Evolutionary conservation across 2,113 vertebrate species (phyloP).

Genomic region (Condylura cristata): DNA sequence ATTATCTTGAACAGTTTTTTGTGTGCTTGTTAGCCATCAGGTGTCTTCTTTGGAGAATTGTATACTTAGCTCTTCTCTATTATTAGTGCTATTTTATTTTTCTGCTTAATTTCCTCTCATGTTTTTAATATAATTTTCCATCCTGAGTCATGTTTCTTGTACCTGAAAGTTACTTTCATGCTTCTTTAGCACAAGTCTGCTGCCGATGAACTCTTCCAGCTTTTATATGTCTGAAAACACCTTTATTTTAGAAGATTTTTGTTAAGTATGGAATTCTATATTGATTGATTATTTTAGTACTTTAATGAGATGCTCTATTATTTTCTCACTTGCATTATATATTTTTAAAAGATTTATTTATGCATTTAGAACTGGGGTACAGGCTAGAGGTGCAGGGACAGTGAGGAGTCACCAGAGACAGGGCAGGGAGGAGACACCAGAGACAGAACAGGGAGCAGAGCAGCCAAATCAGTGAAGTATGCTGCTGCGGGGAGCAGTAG

Average conservation of each 20-base stretch:
- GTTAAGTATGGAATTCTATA: constrained; percentile 33
- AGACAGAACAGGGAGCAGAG: too few species aligned
- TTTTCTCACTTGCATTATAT: background rate
- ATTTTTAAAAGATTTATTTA: too few species aligned
- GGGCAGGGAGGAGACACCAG: too few species aligned
- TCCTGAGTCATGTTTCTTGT: background rate
- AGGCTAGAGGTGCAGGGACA: too few species aligned
- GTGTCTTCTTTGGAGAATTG: too few species aligned
- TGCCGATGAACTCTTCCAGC: background rate
- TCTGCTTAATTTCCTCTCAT: background rate
- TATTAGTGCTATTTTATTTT: background rate
- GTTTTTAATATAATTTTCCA: background rate
- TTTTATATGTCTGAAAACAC: background rate
- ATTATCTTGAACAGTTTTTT: too few species aligned
- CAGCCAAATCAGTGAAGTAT: too few species aligned
- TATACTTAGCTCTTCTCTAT: too few species aligned
- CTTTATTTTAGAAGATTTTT: background rate
- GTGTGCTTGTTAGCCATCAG: too few species aligned
- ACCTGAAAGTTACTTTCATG: background rate
- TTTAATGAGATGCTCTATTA: background rate
- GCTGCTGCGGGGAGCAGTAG: too few species aligned
- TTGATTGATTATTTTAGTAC: background rate
- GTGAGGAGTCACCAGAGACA: too few species aligned
- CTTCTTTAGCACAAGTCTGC: background rate
- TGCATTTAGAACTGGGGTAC: too few species aligned